Evolutionary conservation across 2,888 invertebrate species (phyloP).

Genomic region (Taphrorychus bicolor): DNA sequence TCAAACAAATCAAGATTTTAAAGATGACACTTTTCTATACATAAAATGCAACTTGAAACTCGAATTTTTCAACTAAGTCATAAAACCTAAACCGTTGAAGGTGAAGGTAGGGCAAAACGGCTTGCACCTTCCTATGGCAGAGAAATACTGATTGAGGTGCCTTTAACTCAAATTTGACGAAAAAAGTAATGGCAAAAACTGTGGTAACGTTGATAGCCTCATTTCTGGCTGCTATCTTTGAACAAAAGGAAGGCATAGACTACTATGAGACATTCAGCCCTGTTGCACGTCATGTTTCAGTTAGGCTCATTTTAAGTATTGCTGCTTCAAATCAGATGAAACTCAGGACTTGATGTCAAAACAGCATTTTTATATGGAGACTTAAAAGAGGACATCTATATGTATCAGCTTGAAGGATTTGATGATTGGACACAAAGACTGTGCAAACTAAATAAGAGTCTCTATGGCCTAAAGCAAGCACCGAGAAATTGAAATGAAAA

Average conservation of each 20-base stretch:
- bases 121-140: too few species aligned
- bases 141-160: too few species aligned
- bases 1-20: too few species aligned
- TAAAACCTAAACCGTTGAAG: too few species aligned
- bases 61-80: too few species aligned
- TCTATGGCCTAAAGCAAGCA: constrained; percentile 15
- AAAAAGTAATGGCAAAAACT: too few species aligned
- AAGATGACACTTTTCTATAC: too few species aligned
- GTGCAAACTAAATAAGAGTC: constrained; percentile 24
- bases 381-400: constrained; percentile 27
- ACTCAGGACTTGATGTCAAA: constrained; percentile 17
- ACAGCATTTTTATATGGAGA: constrained; percentile 32
- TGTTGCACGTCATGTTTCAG: constrained; percentile 26
- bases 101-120: too few species aligned
- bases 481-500: background rate
- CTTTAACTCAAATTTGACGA: too few species aligned
- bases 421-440: background rate
- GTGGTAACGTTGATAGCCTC: too few species aligned
- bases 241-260: constrained; percentile 25
- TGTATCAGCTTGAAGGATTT: constrained; percentile 28
- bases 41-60: too few species aligned
- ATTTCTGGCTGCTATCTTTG: too few species aligned
- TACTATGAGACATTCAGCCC: constrained; percentile 29
- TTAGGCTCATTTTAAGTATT: constrained; percentile 20
- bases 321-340: constrained; percentile 19